Evolutionary conservation across 2,888 invertebrate species (phyloP), one percentile per base, ranked within the genome.

Genomic region (Seira musarum): DNA sequence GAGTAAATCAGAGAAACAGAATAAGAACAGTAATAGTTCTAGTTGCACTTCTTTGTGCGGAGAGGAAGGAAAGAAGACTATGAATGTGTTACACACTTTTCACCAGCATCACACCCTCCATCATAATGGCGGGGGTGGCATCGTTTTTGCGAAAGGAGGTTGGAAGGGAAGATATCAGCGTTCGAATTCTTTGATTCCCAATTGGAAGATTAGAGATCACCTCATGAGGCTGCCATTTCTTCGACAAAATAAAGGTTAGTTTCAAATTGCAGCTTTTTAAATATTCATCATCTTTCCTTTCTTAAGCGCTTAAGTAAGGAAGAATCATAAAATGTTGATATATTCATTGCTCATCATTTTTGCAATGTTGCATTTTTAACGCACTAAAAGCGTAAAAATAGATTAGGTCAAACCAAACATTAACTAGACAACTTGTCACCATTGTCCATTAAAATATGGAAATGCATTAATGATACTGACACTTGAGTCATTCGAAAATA

Each of bases 181-280:
- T n/a, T 82, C 84, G 13, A 76, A 85, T 46, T 86, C 85, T 76
- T 86, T 30, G 6, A 86, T 86, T 25, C 86, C 86, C 1, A 84
- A 82, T 72, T 86, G 86, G 86, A 86, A 86, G 65, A 86, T 86
- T 19, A 70, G 86, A 60, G 86, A 86, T 72, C 86, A 86, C 71
- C 78, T 86, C 17, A 82, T 84, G 80, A 71, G 85, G 78, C 83
- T 86, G 30, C 86, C 86, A 6, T 86, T 86, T 67, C 78, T 86
- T 5, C 65, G 80, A 53, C 82, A 83, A 35, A 72, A 84, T 63
- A 74, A 82, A 49, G 83, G 83, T 83, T 77, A 82, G 83, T 13
- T 24, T n/a, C 21, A 10, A 3, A 60, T 1, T 30, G 30, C 30
- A 30, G 8, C 8, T 30, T 30, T 30, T 30, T 30, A 30, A 5